Evolutionary conservation across 2,113 vertebrate species (phyloP).

Genomic region (Scolopax mira): DNA sequence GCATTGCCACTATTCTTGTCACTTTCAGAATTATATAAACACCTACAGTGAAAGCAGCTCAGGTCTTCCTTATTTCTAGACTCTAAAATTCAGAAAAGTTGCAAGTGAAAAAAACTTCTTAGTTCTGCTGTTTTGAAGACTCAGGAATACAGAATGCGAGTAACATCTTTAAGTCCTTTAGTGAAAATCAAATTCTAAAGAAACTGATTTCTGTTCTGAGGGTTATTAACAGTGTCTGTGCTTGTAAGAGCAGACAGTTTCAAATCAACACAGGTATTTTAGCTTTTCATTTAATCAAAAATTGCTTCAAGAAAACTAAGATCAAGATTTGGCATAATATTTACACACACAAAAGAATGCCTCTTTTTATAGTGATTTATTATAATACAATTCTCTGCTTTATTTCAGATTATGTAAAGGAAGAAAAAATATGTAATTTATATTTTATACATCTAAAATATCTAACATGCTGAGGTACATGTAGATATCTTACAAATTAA

Average conservation of each 20-base stretch:
- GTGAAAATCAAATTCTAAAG: background rate
- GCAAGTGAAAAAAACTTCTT: background rate
- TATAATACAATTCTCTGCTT: background rate
- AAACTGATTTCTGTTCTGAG: background rate
- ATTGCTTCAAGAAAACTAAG: background rate
- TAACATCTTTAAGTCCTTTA: background rate
- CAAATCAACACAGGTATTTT: background rate
- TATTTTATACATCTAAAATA: background rate
- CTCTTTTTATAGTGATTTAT: background rate
- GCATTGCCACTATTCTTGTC: background rate
- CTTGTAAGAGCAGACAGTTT: rapidly evolving
- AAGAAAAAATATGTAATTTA: background rate
- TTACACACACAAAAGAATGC: background rate
- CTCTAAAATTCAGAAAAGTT: background rate
- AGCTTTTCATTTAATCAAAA: background rate
- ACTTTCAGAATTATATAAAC: background rate
- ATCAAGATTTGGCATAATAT: background rate
- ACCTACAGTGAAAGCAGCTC: background rate
- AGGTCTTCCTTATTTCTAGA: background rate
- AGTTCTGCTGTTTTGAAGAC: background rate
- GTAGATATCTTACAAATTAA: background rate
- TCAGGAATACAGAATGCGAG: background rate
- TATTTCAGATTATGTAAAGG: background rate
- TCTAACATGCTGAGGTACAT: background rate
- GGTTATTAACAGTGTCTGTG: background rate